Evolutionary conservation across 2,113 vertebrate genomes (phyloP), one percentile per base, ranked within the genome.

Genomic region (Noturus placidus): DNA sequence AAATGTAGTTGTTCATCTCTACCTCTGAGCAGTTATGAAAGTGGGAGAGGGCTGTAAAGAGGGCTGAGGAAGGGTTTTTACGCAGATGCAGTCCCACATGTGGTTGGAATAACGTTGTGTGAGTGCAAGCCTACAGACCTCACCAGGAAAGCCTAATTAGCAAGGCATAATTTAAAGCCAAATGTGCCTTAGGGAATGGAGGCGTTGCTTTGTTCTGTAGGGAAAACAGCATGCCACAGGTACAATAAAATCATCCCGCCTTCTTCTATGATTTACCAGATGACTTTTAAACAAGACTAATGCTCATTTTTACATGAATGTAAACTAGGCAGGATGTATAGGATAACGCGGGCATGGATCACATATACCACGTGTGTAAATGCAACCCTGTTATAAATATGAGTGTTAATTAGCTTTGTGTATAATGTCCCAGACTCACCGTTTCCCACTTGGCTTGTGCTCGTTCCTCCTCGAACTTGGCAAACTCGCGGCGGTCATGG

Each of bases 401-500:
- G 6, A 38, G 25, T 30, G 22, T 46, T 63, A 52, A 63, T 65
- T 69, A 46, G 10, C 52, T 4, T 77, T 30, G 69, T 4, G 61
- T 74, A 27, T 9, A 63, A 77, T n/a, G 17, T 76, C 56, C 7
- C 15, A 38, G 54, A 59, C 97, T 96, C 83, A 99, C 98, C 91
- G 94, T 97, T 93, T 99, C 98, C 98, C 98, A 99, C 91, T 97
- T 99, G 46, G 98, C 98, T 25, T 93, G 96, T 61, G 97, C 96
- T 3, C 97, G 94, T 90, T 99, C 98, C 91, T 99, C 97, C 91
- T 99, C 98, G 0, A 99, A 99, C 86, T 96, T 98, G 15, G 97
- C 97, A 1, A 99, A 99, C 90, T 99, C 98, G 0, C 97, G 95
- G 2, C 97, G 96, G 94, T 99, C 98, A 0, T 99, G 98, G 92